Conservation (phyloP, 2,888 invertebrate genomes). For the Lasioglossum villosulum region DNA sequence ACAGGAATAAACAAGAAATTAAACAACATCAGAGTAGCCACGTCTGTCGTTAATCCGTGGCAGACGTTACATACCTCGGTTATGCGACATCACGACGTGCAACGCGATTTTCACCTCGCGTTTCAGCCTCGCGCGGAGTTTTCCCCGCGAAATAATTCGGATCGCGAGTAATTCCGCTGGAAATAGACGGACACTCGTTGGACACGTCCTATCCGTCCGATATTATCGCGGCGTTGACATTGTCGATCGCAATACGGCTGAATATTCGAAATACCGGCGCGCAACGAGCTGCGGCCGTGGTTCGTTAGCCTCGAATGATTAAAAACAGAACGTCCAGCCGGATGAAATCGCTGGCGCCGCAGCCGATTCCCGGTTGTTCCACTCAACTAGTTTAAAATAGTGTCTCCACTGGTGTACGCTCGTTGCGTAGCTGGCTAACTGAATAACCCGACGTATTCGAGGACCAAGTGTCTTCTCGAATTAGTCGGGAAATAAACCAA, state of each 20-base stretch:
- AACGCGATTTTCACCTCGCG: neutral
- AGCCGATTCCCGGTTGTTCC: conserved; percentile 11
- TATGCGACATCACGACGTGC: neutral
- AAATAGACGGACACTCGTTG: conserved; percentile 27
- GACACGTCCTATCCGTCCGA: conserved; percentile 28
- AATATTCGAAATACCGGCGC: conserved; percentile 57
- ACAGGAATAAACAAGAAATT: neutral
- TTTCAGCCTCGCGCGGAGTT: neutral
- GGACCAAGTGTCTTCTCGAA: neutral
- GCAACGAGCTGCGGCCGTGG: conserved; percentile 45
- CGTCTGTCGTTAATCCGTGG: neutral
- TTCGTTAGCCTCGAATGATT: conserved; percentile 60
- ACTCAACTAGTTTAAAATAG: conserved; percentile 10
- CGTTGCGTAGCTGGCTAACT: neutral
- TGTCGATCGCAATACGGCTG: conserved; percentile 57
- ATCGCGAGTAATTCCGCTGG: conserved; percentile 37
- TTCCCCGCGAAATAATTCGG: conserved; percentile 44
- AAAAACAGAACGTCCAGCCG: conserved; percentile 48
- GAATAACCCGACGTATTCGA: neutral
- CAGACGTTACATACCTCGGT: neutral
- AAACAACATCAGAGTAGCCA: no score
- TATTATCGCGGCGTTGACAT: conserved; percentile 59
- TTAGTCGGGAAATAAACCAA: neutral
- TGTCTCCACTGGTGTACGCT: neutral
- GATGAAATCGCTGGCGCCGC: conserved; percentile 49